Conservation (phyloP, 2,888 invertebrate genomes). For the Acanthosepion lycidas region DNA sequence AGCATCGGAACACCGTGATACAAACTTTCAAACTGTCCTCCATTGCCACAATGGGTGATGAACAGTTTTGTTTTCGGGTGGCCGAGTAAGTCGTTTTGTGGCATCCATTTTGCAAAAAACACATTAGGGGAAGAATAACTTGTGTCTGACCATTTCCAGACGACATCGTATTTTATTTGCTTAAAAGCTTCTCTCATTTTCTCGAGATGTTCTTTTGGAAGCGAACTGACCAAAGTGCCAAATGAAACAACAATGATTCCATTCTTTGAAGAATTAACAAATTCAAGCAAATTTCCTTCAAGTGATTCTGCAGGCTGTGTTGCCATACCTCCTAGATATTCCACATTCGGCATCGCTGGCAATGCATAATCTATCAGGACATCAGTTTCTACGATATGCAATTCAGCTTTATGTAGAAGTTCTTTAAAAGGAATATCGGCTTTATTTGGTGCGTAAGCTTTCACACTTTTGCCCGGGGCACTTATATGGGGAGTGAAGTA, state of each 20-base stretch:
- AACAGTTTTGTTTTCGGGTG: conserved; percentile 57
- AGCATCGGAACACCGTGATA: conserved; percentile 62
- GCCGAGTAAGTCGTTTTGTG: conserved; percentile 59
- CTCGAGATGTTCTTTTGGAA: conserved; percentile 49
- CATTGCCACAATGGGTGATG: conserved; percentile 61
- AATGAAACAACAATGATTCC: conserved; percentile 54
- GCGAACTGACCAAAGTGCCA: conserved; percentile 50
- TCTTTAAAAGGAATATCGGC: conserved; percentile 43
- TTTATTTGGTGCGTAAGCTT: conserved; percentile 50
- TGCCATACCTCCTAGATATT: conserved; percentile 52
- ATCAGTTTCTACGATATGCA: conserved; percentile 52
- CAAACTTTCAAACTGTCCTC: conserved; percentile 60
- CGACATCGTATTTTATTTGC: conserved; percentile 24
- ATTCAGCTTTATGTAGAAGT: conserved; percentile 50
- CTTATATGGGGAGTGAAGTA: neutral
- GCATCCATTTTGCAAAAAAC: conserved; percentile 56
- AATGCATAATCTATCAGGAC: conserved; percentile 50
- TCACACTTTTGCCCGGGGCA: neutral
- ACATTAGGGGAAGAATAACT: conserved; percentile 50
- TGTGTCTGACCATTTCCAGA: neutral
- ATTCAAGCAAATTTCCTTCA: conserved; percentile 48
- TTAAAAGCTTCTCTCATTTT: conserved; percentile 51
- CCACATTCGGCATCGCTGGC: conserved; percentile 51
- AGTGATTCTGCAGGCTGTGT: conserved; percentile 51
- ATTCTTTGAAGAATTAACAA: conserved; percentile 49